phyloP scores from a whole-genome alignment of 35 echinoderm and acorn worm genomes.

The Patiria miniata region DNA sequence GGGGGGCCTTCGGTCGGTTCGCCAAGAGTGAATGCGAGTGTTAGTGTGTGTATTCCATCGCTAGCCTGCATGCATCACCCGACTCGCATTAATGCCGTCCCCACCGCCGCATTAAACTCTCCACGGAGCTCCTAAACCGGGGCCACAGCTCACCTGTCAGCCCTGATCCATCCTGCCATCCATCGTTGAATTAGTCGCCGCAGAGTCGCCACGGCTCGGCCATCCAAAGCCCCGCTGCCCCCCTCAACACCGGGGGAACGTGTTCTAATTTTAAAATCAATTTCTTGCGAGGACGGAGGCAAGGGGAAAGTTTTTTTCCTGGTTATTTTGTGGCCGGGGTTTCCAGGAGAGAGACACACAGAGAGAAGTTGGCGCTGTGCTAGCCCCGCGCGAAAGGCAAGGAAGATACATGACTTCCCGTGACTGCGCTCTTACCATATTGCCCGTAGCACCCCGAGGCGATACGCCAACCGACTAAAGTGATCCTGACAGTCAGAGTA shows the following conservation, averaged over 20 bases:
- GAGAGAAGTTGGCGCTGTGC: background rate
- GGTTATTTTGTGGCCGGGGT: background rate
- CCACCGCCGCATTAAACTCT: slow-evolving; percentile 12
- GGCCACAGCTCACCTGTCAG: background rate
- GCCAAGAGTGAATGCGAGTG: too few species aligned
- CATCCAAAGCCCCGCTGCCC: background rate
- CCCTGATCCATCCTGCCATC: background rate
- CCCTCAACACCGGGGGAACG: slow-evolving; percentile 5
- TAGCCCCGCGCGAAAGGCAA: background rate
- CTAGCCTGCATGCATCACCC: background rate
- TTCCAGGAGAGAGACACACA: background rate
- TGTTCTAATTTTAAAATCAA: slow-evolving; percentile 35
- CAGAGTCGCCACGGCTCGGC: background rate
- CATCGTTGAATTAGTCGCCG: slow-evolving; percentile 30
- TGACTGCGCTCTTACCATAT: slow-evolving; percentile 7
- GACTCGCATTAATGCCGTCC: slow-evolving; percentile 11
- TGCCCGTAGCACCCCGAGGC: slow-evolving; percentile 10
- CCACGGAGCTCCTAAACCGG: background rate
- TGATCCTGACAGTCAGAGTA: slow-evolving; percentile 1
- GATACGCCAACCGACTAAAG: slow-evolving; percentile 3
- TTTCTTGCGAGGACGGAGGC: slow-evolving; percentile 10
- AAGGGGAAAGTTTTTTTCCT: too few species aligned
- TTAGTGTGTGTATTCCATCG: background rate
- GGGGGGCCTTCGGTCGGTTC: too few species aligned
- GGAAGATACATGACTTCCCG: slow-evolving; percentile 24